Evolutionary conservation across 2,888 invertebrate species (phyloP), one percentile per base, ranked within the genome.

Genomic region (Agapetus fuscipes): DNA sequence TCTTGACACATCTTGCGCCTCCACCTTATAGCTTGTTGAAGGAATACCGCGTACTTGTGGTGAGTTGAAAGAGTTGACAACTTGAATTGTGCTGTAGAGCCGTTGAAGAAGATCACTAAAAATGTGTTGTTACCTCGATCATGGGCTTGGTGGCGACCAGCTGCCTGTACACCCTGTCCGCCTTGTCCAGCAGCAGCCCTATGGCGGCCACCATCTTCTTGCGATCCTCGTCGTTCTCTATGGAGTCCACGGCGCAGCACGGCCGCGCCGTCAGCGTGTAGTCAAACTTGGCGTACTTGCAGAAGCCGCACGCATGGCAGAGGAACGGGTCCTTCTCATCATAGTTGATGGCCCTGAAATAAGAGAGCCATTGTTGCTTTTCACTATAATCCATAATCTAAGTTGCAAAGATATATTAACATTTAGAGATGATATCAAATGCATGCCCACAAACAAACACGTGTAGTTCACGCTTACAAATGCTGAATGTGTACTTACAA

Each of bases 231-330:
- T 96, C 96, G 51, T 83, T 93, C 61, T 96, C 94, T 14, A 97
- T 95, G 9, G 93, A 91, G 65, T 97, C 96, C 1, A 97, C 94
- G 13, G 95, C 95, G 61, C 91, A 96, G 56, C 91, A 94, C 1
- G 91, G 86, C 14, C 89, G 80, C 3, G 89, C 93, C 3, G 83
- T 83, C 41, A 96, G 72, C 7, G 88, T 89, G 64, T 94, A 91
- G 65, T 98, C 97, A 61, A 97, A 96, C 65, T 97, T 95, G 24
- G 96, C 97, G 64, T 97, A 97, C 66, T 97, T 97, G 70, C 97
- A 98, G 69, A 94, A 97, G 1, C 97, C 97, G 63, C 98, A 98
- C 3, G 95, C 88, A 63, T 96, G 96, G 58, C 98, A 98, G 15
- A 98, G 69, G 76, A 97, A 98, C 1, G 97, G 97, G 65, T 97